A percentile compares a stretch with the other conserved stretches of the same genome.
Evolutionary conservation across 1,140 invertebrate genomes (phyloP).

Genomic region (Acromyrmex charruanus): DNA sequence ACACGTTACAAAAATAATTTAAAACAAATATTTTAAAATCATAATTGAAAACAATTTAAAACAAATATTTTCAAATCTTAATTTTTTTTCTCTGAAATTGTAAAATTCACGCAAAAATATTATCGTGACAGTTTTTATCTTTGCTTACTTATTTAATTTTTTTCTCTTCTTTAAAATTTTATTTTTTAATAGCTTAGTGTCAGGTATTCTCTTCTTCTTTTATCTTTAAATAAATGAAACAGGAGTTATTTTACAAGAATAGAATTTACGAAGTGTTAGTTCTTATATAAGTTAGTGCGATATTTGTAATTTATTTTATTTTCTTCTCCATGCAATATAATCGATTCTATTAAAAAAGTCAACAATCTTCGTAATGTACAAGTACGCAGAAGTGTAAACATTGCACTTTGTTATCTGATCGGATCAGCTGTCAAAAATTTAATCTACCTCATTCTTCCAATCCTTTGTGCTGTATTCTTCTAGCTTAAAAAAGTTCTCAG

Average conservation of each 20-base stretch:
- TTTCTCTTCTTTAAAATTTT: neutral
- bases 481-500: neutral
- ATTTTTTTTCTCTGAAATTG: neutral
- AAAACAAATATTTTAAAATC: neutral
- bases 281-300: neutral
- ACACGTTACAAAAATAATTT: neutral
- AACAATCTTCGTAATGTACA: neutral
- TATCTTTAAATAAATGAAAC: neutral
- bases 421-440: neutral
- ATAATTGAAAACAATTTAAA: neutral
- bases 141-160: neutral
- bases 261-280: neutral
- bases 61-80: neutral
- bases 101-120: neutral
- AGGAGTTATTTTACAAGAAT: neutral
- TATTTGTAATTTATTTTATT: neutral
- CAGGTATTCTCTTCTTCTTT: neutral
- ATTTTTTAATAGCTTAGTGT: neutral
- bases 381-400: neutral
- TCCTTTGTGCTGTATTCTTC: neutral
- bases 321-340: neutral
- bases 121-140: too few relatives aligned
- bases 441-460: neutral
- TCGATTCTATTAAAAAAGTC: neutral
- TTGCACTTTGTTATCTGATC: constrained; percentile 11